Conservation (phyloP, 2,113 vertebrate species). For the Mesitornis unicolor region DNA sequence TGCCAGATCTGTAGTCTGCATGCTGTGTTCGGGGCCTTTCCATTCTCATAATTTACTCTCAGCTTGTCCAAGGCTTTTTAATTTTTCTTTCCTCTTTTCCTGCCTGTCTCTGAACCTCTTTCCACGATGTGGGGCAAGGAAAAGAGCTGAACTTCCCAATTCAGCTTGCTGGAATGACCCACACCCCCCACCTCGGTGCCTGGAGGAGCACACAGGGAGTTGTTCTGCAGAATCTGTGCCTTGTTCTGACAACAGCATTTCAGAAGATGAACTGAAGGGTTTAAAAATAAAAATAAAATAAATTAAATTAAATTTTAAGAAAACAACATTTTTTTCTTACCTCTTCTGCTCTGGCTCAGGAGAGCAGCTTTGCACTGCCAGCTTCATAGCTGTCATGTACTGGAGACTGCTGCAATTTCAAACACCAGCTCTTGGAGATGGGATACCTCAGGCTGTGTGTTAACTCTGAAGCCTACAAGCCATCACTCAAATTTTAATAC, state of each 20-base stretch:
- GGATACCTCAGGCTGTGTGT: not conserved
- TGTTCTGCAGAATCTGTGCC: not conserved
- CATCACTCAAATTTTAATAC: not conserved
- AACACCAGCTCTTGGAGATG: not conserved
- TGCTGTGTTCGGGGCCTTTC: fast-evolving
- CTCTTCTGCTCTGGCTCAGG: not conserved
- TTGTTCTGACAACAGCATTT: not conserved
- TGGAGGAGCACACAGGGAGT: not conserved
- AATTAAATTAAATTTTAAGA: too few relatives aligned
- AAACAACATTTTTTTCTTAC: too few relatives aligned
- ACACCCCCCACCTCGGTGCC: fast-evolving
- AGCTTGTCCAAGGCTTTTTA: not conserved
- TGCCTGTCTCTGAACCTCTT: not conserved
- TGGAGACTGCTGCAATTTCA: not conserved
- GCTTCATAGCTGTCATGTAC: fast-evolving
- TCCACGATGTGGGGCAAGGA: not conserved
- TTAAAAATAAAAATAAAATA: not conserved
- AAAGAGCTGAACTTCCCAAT: not conserved
- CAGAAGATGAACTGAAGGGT: not conserved
- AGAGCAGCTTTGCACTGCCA: not conserved
- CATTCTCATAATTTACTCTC: not conserved
- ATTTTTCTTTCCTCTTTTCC: not conserved
- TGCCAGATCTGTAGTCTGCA: not conserved
- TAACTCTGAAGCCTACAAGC: not conserved
- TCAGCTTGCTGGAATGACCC: not conserved